Base-by-base conservation (phyloP, 2,888 invertebrate species). In the Platycnemis pennipes region DNA sequence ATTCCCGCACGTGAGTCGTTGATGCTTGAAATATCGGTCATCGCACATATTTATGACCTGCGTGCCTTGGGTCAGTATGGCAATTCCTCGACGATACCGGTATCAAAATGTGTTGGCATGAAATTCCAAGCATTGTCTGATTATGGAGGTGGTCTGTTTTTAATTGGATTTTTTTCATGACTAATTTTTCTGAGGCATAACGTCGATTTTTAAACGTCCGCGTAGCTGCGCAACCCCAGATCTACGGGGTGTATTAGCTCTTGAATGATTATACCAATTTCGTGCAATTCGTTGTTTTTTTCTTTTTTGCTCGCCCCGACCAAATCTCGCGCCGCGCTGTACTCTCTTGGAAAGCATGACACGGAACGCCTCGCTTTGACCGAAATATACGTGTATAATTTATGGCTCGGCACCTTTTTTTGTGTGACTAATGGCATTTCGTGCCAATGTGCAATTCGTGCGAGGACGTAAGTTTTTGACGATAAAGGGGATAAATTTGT, bases 381-480 rank as follows among this genome's bases (percentile, higher is more conserved):
- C 69, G 31, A 77, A 77, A 31, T 37, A 77, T n/a, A n/a, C n/a
- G n/a, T n/a, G n/a, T n/a, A n/a, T 77, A 37, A 77, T 77, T 77
- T 11, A 77, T 77, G 69, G 37, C 5, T 13, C 13, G 5, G 49
- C 8, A 11, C 31, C 31, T 77, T 31, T 77, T 77, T 37, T 77
- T 26, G 63, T 22, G 8, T n/a, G 8, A 26, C 16, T 37, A 16
- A 7, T 16, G 31, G 31, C 37, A 37, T 77, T 37, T 31, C 69
- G 69, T 77, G 69, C 69, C 69, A 37, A 77, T 31, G 31, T 8
- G 69, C 69, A 77, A 77, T 77, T 77, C 31, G 31, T n/a, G n/a
- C 31, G 8, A 11, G 69, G 26, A 16, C 37, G 69, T 4, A 26
- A 5, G 5, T 26, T 2, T 19, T 0, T 77, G 31, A 31, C 69